Evolutionary conservation across 2,888 invertebrate species (phyloP).

Genomic region (Flabesymbios commensalis): DNA sequence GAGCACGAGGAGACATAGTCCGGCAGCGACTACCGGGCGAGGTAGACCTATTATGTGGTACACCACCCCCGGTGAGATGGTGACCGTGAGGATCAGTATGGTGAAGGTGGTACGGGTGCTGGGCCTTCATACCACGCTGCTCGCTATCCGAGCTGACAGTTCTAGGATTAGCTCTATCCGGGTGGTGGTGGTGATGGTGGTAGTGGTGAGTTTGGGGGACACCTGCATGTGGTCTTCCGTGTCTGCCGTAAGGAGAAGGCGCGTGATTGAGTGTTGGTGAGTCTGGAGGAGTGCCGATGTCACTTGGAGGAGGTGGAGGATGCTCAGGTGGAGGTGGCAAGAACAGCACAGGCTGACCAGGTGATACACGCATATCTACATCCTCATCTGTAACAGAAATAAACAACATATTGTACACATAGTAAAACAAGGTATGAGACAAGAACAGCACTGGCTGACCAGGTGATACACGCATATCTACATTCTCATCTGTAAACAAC

Average conservation of each 20-base stretch:
- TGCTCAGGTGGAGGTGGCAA: conserved; percentile 63
- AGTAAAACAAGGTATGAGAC: background rate
- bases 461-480: too few species aligned
- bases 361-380: background rate
- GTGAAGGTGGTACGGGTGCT: conserved; percentile 30
- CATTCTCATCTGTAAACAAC: too few species aligned
- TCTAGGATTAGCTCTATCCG: background rate
- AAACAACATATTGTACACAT: background rate
- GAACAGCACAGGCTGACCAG: conserved; percentile 42
- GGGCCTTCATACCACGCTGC: conserved; percentile 11
- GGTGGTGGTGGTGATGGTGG: background rate
- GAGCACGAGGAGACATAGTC: conserved; percentile 23
- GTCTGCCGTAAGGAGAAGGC: background rate
- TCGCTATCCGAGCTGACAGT: background rate
- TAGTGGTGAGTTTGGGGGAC: background rate
- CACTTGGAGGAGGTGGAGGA: conserved; percentile 59
- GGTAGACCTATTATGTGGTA: too few species aligned
- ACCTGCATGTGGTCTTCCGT: too few species aligned
- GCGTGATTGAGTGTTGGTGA: conserved; percentile 28
- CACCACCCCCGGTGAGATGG: too few species aligned
- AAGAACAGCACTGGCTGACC: background rate
- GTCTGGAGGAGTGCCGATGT: conserved; percentile 49
- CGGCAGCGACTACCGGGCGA: too few species aligned
- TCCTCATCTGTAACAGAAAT: conserved; percentile 5
- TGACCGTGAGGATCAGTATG: too few species aligned